phyloP scores from a whole-genome alignment of 1,140 invertebrate genomes.

The Micrasema longulum region DNA sequence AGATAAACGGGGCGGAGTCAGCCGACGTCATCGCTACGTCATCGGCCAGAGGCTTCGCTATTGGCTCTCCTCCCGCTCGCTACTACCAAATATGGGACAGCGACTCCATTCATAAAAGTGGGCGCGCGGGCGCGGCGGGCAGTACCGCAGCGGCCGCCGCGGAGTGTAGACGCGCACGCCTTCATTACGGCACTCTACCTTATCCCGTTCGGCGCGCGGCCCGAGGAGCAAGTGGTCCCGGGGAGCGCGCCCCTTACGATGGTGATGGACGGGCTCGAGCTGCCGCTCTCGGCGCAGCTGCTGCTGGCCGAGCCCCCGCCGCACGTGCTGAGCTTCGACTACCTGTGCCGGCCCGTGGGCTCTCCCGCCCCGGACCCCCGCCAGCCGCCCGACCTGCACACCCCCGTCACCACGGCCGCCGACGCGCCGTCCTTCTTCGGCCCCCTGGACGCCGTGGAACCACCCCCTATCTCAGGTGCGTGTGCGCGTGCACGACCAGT shows the following conservation, averaged over 20 bases:
- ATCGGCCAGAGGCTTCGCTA: slow-evolving; percentile 58
- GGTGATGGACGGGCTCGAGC: slow-evolving; percentile 52
- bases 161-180: slow-evolving; percentile 55
- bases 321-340: slow-evolving; percentile 53
- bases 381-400: slow-evolving; percentile 75
- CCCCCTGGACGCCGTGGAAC: slow-evolving; percentile 78
- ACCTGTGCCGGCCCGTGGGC: slow-evolving; percentile 41
- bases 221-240: slow-evolving; percentile 69
- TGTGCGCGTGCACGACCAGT: background rate
- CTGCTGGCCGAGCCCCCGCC: slow-evolving; percentile 48
- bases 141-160: slow-evolving; percentile 65
- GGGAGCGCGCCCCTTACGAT: slow-evolving; percentile 58
- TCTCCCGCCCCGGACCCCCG: slow-evolving; percentile 57
- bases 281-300: slow-evolving; percentile 46
- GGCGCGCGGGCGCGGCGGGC: slow-evolving; percentile 65
- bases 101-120: slow-evolving; percentile 67
- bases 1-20: slow-evolving; percentile 55
- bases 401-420: slow-evolving; percentile 81
- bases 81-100: slow-evolving; percentile 69
- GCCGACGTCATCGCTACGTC: slow-evolving; percentile 65
- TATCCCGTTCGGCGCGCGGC: slow-evolving; percentile 66
- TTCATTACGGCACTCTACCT: slow-evolving; percentile 66
- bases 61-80: slow-evolving; percentile 62
- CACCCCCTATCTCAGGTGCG: slow-evolving; percentile 87
- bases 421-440: slow-evolving; percentile 84